Conservation (phyloP, 2,888 invertebrate species). For the Sphecodes monilicornis region DNA sequence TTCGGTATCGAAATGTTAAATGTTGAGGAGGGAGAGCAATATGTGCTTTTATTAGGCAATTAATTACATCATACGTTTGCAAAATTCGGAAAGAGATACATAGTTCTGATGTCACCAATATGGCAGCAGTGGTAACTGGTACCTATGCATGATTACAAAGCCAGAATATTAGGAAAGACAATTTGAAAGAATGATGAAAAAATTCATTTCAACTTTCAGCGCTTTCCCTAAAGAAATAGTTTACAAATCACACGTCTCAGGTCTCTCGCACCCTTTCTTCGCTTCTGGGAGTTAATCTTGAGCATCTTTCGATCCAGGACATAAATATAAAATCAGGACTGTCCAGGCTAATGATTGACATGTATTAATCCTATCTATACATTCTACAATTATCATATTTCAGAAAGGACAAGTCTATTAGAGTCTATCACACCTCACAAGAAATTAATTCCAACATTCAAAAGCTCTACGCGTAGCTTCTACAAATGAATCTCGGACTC, state of each 20-base stretch:
- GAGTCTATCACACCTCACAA: too few species aligned
- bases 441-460: too few species aligned
- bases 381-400: background rate
- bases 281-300: background rate
- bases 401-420: too few species aligned
- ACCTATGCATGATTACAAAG: background rate
- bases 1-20: background rate
- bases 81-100: background rate
- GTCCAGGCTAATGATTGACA: background rate
- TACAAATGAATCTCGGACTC: background rate
- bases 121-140: background rate
- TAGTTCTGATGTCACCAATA: background rate
- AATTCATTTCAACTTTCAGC: too few species aligned
- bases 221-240: too few species aligned
- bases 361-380: background rate
- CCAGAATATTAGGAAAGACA: background rate
- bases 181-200: background rate
- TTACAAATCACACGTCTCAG: too few species aligned
- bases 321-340: background rate
- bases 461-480: background rate
- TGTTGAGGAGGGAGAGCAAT: background rate
- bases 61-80: background rate
- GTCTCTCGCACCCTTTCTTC: background rate
- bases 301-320: background rate
- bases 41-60: background rate